Conservation (phyloP, 2,797 vertebrate species). For the Gallinago solitaria region DNA sequence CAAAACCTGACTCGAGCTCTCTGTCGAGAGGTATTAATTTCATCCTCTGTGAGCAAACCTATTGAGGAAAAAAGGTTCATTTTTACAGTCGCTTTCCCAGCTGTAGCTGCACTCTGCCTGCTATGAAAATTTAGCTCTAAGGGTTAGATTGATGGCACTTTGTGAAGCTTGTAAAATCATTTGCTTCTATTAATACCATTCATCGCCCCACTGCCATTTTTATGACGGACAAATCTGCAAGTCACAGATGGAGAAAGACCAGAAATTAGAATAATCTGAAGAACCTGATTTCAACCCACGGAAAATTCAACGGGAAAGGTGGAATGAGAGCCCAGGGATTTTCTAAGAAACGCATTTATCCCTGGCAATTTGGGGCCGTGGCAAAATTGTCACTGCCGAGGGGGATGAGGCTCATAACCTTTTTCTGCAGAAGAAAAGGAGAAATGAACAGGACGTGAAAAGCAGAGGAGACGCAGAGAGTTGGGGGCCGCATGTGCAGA, state of each 20-base stretch:
- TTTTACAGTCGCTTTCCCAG: not conserved
- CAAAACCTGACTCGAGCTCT: not conserved
- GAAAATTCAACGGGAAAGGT: not conserved
- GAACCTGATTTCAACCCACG: not conserved
- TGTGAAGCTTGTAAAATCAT: not conserved
- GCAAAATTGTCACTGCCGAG: rapidly evolving
- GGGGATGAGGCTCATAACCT: not conserved
- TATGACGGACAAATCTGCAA: not conserved
- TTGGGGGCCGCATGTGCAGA: not conserved
- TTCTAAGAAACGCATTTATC: not conserved
- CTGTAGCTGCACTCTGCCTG: not conserved
- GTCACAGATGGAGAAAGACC: not conserved
- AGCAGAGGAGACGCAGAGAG: not conserved
- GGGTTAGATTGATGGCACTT: not conserved
- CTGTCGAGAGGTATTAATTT: not conserved
- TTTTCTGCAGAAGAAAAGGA: not conserved
- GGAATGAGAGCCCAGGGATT: not conserved
- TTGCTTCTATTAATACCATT: slow-evolving; percentile 12
- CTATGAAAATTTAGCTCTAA: not conserved
- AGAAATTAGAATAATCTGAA: not conserved
- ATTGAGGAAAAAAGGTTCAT: not conserved
- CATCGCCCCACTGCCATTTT: not conserved
- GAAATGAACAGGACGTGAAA: not conserved
- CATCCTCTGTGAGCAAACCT: not conserved
- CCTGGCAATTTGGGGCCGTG: not conserved